Evolutionary conservation across 1,140 invertebrate genomes (phyloP), one percentile per base, ranked within the genome.

Genomic region (Heliconius hermathena): DNA sequence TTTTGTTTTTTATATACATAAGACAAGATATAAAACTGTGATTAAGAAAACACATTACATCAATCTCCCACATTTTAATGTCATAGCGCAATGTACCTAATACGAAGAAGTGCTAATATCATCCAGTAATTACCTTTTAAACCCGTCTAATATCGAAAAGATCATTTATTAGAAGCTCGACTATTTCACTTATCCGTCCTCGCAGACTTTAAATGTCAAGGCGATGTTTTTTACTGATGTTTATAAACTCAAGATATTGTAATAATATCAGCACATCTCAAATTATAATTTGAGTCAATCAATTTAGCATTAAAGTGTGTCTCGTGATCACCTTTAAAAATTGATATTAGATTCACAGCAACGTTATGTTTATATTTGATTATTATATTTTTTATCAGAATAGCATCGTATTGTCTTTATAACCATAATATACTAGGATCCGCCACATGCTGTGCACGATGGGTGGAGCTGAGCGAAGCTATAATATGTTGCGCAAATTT

Each of bases 161-260:
- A 66, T 66, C 26, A 66, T 66, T 66, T 66, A 29, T 66, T 66
- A 66, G 60, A 29, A 66, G 60, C 60, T 60, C 22, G 8, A n/a
- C 22, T 66, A 66, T 66, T 66, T 74, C 76, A 77, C 82, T 83
- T 81, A 73, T 70, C 76, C 73, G 78, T 79, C 80, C 79, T 81
- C 79, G 73, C 79, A 76, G 54, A 71, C 71, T 74, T 57, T 29
- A 80, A 81, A 84, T 75, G 85, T 87, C 84, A 87, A 87, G 86
- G 86, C 71, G 66, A 71, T 75, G 57, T 82, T 85, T 81, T 86
- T 86, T 88, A 81, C 84, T 84, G 22, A 22, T 52, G 13, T 79
- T 29, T 54, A 13, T 20, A 57, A 66, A n/a, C 46, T 54, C 49
- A 71, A 78, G 54, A 54, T 82, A 38, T 74, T 79, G 38, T 46